Percentiles rank a stretch among this genome's conserved stretches.
phyloP scores from a whole-genome alignment of 2,797 vertebrate genomes.

The Acipenser transmontanus region DNA sequence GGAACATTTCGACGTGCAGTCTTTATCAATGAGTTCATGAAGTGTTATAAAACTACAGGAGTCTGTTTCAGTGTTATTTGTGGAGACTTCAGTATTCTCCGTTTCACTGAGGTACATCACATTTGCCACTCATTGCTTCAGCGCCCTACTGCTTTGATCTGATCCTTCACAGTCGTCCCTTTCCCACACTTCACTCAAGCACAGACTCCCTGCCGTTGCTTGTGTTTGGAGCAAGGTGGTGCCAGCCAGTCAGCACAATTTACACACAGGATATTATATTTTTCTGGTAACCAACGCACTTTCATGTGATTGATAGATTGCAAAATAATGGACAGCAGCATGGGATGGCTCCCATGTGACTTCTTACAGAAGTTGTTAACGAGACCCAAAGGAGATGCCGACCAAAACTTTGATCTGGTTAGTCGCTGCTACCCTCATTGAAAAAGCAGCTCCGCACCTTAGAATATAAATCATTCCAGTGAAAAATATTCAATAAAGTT shows the following conservation, averaged over 20 bases:
- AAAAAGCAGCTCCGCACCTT: slow-evolving; percentile 12
- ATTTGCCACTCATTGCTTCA: too few relatives aligned
- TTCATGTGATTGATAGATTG: slow-evolving; percentile 8
- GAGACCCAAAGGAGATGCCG: neutral
- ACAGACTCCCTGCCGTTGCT: neutral
- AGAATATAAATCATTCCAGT: neutral
- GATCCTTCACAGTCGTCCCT: too few relatives aligned
- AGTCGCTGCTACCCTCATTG: slow-evolving; percentile 6
- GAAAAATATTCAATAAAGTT: too few relatives aligned
- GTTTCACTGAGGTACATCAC: too few relatives aligned
- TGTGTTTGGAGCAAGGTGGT: slow-evolving; percentile 12
- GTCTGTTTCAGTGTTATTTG: too few relatives aligned
- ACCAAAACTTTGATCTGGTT: slow-evolving; percentile 19
- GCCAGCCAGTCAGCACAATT: slow-evolving; percentile 3
- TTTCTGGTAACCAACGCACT: slow-evolving; percentile 20
- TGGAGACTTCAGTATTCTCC: too few relatives aligned
- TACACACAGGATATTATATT: slow-evolving; percentile 17
- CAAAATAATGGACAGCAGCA: slow-evolving; percentile 11
- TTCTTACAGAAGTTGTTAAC: slow-evolving; percentile 1
- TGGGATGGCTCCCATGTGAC: slow-evolving; percentile 13
- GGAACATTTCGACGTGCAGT: too few relatives aligned
- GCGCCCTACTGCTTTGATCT: too few relatives aligned
- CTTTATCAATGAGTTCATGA: too few relatives aligned
- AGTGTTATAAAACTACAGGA: too few relatives aligned
- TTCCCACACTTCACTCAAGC: too few relatives aligned